These are phyloP conservation scores for Nesometra sesokonis DNA, from an alignment of 35 echinoderm and acorn worm genomes.

Conservation along the genomic window DNA sequence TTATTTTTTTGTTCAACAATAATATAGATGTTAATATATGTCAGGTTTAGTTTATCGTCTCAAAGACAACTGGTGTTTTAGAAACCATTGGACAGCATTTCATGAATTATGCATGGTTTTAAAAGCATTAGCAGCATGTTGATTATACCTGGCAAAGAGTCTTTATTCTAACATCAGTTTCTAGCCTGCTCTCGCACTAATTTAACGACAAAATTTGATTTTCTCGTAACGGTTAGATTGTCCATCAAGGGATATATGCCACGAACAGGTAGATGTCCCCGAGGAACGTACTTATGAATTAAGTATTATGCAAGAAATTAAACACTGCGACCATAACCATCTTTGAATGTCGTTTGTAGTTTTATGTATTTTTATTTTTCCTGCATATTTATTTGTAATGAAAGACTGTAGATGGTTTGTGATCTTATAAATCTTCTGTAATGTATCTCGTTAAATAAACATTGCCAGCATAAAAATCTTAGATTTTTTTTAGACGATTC, in stretches of 20 bases:
- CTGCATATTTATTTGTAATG: too few relatives aligned
- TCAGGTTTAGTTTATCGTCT: background rate
- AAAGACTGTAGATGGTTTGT: too few relatives aligned
- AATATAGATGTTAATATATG: background rate
- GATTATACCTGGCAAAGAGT: background rate
- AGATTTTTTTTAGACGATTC: too few relatives aligned
- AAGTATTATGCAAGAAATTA: background rate
- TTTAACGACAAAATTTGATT: background rate
- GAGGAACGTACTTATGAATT: background rate
- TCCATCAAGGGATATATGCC: background rate
- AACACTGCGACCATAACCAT: background rate
- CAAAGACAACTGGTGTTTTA: background rate
- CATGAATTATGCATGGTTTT: background rate
- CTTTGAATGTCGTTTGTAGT: background rate
- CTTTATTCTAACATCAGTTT: background rate
- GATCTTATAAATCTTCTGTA: too few relatives aligned
- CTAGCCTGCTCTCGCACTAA: background rate
- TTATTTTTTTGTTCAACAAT: too few relatives aligned
- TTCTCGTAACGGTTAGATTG: background rate
- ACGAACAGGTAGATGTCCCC: background rate
- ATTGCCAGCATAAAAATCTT: too few relatives aligned
- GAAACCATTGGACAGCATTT: background rate
- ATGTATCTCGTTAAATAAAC: too few relatives aligned
- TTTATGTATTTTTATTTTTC: background rate
- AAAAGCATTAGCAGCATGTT: background rate